phyloP scores from a whole-genome alignment of 2,113 vertebrate genomes.

The Phrynosoma blainvillii region DNA sequence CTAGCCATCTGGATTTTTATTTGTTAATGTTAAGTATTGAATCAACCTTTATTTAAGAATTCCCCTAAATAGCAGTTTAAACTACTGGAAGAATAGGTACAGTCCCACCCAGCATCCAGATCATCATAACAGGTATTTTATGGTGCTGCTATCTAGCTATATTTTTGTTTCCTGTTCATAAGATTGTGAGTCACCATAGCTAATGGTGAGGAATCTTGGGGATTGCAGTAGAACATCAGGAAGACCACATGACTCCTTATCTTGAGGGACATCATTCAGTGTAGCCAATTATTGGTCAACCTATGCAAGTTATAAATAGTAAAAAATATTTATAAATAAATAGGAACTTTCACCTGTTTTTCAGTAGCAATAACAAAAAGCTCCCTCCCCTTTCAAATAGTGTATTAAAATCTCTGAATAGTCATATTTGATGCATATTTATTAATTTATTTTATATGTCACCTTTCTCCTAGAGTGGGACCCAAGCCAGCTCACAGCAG shows the following conservation, averaged over 20 bases:
- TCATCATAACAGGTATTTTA: not conserved
- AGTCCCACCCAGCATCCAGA: not conserved
- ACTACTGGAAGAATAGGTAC: not conserved
- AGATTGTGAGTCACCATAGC: not conserved
- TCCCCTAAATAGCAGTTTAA: not conserved
- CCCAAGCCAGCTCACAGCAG: no score
- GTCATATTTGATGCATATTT: no score
- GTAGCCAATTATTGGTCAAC: not conserved
- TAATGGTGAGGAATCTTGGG: no score
- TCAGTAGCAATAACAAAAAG: no score
- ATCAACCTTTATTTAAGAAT: not conserved
- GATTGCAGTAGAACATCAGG: no score
- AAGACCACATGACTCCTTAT: no score
- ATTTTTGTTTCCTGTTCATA: not conserved
- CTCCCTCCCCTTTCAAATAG: no score
- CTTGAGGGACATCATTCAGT: not conserved
- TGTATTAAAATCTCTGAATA: no score
- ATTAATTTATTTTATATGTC: no score
- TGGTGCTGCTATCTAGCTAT: not conserved
- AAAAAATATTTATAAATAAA: not conserved
- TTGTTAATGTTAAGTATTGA: not conserved
- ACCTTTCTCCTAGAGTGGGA: no score
- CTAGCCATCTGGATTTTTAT: not conserved
- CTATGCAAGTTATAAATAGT: not conserved
- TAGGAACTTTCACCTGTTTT: not conserved